These are phyloP conservation scores for Triplophysa yarkandensis DNA, from an alignment of 2,797 vertebrate species.

Conservation along the genomic window DNA sequence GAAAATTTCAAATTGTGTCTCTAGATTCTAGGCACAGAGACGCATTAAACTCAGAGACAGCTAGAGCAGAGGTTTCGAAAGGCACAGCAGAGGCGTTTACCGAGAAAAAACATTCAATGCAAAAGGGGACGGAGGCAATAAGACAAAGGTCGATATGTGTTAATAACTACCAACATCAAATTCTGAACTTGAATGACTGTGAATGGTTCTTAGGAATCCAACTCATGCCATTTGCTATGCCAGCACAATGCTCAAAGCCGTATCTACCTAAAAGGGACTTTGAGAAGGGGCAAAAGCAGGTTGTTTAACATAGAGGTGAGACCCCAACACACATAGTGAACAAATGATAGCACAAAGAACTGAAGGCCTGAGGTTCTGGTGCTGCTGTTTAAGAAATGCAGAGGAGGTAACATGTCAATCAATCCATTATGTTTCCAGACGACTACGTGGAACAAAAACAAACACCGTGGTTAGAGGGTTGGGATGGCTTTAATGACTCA, in stretches of 20 bases:
- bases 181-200: no score
- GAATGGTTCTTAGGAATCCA: no score
- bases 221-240: no score
- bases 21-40: slow-evolving; percentile 4
- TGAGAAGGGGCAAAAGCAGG: not conserved
- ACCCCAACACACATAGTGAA: not conserved
- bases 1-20: slow-evolving; percentile 4
- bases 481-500: slow-evolving; percentile 15
- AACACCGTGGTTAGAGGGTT: slow-evolving; percentile 4
- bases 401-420: slow-evolving; percentile 39
- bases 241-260: no score
- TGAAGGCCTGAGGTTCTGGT: not conserved
- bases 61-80: not conserved
- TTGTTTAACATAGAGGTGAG: not conserved
- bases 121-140: not conserved
- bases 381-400: slow-evolving; percentile 44
- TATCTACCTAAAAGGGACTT: not conserved
- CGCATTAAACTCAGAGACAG: slow-evolving; percentile 1
- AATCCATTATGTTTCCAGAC: not conserved
- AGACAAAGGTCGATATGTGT: not conserved
- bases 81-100: not conserved
- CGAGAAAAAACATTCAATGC: not conserved
- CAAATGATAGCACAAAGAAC: not conserved
- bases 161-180: not conserved
- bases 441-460: slow-evolving; percentile 15